Base-by-base conservation (phyloP, 2,797 vertebrate genomes). In the Coranthus polyacanthus region DNA sequence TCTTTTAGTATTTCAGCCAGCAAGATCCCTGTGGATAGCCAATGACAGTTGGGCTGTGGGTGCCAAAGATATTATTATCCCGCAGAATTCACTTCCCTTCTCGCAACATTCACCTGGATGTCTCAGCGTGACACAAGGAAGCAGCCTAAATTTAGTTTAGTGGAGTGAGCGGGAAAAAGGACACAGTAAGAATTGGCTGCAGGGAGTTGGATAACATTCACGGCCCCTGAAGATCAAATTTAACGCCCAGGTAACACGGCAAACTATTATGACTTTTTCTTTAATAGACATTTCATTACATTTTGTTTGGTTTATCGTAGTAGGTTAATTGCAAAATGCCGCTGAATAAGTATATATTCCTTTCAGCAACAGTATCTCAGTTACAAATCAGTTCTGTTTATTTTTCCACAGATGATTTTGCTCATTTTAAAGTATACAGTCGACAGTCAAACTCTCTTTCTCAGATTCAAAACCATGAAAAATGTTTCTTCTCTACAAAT, bases 1-100 rank as follows among this genome's bases (percentile, higher is more conserved):
- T 42, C 24, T 76, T 75, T 78, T 64, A 62, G 55, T 45, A 16
- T 65, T 79, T 68, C 52, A 66, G 39, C 52, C 32, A 34, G 41
- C 37, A 50, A 60, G 59, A 64, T 79, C 67, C 69, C 49, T 16
- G 58, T 18, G 57, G 64, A 63, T 53, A 66, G 51, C 55, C 69
- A 36, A 58, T 44, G 70, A 79, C 59, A 29, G 41, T 20, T 39
- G 54, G 75, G 34, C 66, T 16, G 65, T 26, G 38, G 55, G 42
- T 80, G 81, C 64, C 79, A 72, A 43, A 71, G 43, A 69, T 83
- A 75, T 81, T 79, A 79, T 75, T 72, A 81, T 76, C 77, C 60
- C 63, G 78, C 55, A 49, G 67, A 80, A 65, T 78, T 79, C 10
- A 81, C 79, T 83, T 84, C 60, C 74, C 42, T 50, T 75, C 16